Conservation (phyloP, 2,797 vertebrate genomes). For the Apogon hyalosoma region DNA sequence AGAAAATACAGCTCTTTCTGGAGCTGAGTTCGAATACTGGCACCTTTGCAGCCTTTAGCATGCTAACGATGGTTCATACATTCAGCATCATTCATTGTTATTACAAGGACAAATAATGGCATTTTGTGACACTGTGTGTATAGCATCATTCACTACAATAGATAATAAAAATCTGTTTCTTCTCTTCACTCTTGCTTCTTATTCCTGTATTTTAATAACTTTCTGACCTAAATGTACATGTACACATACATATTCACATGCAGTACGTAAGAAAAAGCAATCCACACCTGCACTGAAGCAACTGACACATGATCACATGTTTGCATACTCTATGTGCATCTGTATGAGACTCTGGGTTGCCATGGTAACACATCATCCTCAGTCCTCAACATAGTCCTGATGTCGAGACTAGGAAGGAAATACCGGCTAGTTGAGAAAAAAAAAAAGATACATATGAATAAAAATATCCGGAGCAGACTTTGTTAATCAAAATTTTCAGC, state of each 20-base stretch:
- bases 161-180: neutral
- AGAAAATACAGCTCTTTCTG: neutral
- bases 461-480: neutral
- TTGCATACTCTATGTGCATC: constrained; percentile 26
- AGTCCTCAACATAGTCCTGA: constrained; percentile 23
- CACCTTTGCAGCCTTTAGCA: no score
- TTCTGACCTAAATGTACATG: constrained; percentile 2
- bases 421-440: neutral
- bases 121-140: constrained; percentile 12
- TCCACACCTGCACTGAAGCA: neutral
- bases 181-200: neutral
- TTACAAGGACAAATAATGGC: constrained; percentile 10
- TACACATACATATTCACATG: neutral
- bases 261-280: neutral
- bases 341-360: constrained; percentile 42
- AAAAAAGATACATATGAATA: neutral
- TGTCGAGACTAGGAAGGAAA: constrained; percentile 31
- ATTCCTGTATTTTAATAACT: neutral
- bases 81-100: constrained; percentile 12
- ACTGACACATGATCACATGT: constrained; percentile 24
- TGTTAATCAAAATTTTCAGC: constrained; percentile 1
- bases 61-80: no score
- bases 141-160: neutral
- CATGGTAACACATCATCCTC: constrained; percentile 50
- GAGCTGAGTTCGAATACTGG: neutral